Percentiles rank a stretch among this genome's conserved stretches.
Conservation (phyloP, 2,888 invertebrate species). For the Pachymerium ferrugineum region DNA sequence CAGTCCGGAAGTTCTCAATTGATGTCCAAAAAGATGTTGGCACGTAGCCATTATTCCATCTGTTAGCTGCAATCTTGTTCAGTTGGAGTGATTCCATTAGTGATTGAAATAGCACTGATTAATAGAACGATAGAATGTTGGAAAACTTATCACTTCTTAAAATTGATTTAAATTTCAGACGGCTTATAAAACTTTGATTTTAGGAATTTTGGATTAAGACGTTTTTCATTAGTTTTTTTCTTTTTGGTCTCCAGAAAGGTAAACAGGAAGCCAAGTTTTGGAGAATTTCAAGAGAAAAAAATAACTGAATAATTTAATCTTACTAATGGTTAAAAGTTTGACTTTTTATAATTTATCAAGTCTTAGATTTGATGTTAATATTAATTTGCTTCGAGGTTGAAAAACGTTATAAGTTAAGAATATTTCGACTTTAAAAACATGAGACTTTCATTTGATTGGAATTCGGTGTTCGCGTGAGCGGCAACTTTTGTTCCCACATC, state of each 20-base stretch:
- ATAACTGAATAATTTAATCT: too few relatives aligned
- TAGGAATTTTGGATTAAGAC: too few relatives aligned
- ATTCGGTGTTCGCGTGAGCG: not conserved
- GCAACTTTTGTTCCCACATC: constrained; percentile 5
- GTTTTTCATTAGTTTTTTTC: too few relatives aligned
- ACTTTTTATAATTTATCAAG: too few relatives aligned
- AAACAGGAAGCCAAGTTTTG: too few relatives aligned
- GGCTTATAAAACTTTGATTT: too few relatives aligned
- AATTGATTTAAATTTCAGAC: too few relatives aligned
- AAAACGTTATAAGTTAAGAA: not conserved
- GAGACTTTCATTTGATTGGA: not conserved
- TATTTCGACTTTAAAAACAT: not conserved
- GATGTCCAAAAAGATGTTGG: constrained; percentile 4
- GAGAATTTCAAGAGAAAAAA: too few relatives aligned
- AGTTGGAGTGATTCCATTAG: constrained; percentile 14
- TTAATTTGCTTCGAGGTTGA: too few relatives aligned
- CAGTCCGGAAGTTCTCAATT: constrained; percentile 2
- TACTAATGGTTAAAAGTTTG: too few relatives aligned
- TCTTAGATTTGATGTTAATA: too few relatives aligned
- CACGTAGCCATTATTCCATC: not conserved
- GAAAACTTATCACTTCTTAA: not conserved
- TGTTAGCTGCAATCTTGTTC: constrained; percentile 1
- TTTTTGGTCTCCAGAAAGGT: too few relatives aligned
- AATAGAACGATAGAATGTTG: not conserved
- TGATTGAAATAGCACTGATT: not conserved